These are phyloP conservation scores for Pseudoatta argentina DNA, from an alignment of 1,140 invertebrate species.

Conservation along the genomic window DNA sequence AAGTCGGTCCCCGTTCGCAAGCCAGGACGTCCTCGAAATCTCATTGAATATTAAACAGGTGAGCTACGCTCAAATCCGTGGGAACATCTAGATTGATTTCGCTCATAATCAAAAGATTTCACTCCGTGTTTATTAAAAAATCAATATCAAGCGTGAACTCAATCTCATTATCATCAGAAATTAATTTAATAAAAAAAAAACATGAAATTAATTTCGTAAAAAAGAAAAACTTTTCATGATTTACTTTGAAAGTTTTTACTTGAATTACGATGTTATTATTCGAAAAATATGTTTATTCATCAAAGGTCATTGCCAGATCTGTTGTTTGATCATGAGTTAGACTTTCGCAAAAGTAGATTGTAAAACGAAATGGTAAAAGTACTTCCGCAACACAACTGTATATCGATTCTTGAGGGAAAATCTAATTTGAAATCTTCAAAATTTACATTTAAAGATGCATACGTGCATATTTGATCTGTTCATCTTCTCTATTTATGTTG, in stretches of 20 bases:
- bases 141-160: slow-evolving; percentile 13
- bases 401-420: neutral
- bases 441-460: neutral
- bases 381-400: neutral
- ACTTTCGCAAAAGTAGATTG: neutral
- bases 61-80: neutral
- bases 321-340: slow-evolving; percentile 5
- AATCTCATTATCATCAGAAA: slow-evolving; percentile 45
- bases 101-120: neutral
- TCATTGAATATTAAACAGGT: slow-evolving; percentile 39
- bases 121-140: slow-evolving; percentile 5
- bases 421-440: neutral
- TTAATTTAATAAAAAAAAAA: slow-evolving; percentile 39
- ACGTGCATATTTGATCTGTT: neutral
- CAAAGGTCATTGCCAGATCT: slow-evolving; percentile 2
- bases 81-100: slow-evolving; percentile 29
- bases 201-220: slow-evolving; percentile 29
- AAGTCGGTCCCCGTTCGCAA: slow-evolving; percentile 51
- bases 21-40: slow-evolving; percentile 63
- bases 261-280: neutral
- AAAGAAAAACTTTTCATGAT: neutral
- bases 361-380: neutral
- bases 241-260: neutral
- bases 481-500: neutral
- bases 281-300: slow-evolving; percentile 33